Percentiles rank a stretch among this genome's conserved stretches.
phyloP scores from a whole-genome alignment of 64 coral and sea anemone species.

The Dendronephthya gigantea region DNA sequence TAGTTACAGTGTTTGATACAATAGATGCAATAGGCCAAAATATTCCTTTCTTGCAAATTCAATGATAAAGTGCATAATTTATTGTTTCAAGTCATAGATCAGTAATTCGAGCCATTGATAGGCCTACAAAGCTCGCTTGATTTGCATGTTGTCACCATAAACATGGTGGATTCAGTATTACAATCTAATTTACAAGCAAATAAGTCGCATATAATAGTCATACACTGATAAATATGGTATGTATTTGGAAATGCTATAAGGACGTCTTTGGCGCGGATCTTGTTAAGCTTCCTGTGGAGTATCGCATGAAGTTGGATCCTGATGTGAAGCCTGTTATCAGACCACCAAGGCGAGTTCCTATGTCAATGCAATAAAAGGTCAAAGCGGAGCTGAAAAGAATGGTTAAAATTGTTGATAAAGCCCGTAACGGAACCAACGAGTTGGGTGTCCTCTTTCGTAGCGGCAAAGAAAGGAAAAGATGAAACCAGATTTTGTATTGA shows the following conservation, averaged over 20 bases:
- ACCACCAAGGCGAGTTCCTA: not conserved
- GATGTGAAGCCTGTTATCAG: not conserved
- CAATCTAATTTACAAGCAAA: not conserved
- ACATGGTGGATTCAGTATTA: not conserved
- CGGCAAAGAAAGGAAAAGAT: not conserved
- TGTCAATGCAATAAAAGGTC: not conserved
- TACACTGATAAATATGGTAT: not conserved
- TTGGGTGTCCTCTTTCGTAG: constrained; percentile 9
- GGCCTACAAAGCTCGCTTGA: not conserved
- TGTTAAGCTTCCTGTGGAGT: not conserved
- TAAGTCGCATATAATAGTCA: too few species aligned
- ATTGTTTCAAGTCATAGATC: not conserved
- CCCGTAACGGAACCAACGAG: not conserved
- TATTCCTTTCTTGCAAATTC: not conserved
- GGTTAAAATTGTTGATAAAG: not conserved
- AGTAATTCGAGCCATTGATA: not conserved
- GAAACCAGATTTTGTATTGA: not conserved
- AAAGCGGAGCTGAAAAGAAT: constrained; percentile 7
- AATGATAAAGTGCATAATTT: not conserved
- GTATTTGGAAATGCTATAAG: not conserved
- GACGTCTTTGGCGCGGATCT: not conserved
- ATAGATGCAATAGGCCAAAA: not conserved
- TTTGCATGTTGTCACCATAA: not conserved
- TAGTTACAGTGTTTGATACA: not conserved
- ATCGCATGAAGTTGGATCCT: constrained; percentile 3